phyloP scores from a whole-genome alignment of 2,888 invertebrate species.

The Caenorhabditis doughertyi region DNA sequence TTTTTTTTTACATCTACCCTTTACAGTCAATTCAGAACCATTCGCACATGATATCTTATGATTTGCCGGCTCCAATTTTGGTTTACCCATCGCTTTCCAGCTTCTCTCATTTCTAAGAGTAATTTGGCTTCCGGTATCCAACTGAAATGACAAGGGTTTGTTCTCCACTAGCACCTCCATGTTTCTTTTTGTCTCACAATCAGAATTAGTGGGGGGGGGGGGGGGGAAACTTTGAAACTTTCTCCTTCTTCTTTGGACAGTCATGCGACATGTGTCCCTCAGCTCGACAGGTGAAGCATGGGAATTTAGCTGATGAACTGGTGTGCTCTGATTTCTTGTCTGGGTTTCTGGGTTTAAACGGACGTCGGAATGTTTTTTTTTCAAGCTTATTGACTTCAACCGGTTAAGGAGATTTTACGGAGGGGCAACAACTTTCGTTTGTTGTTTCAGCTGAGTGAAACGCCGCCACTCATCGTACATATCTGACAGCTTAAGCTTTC shows the following conservation, averaged over 20 bases:
- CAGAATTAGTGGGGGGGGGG: too few relatives aligned
- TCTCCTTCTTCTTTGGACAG: too few relatives aligned
- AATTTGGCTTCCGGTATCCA: constrained; percentile 5
- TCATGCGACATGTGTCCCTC: too few relatives aligned
- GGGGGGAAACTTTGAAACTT: too few relatives aligned
- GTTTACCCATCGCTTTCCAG: constrained; percentile 29
- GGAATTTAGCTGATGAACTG: background rate
- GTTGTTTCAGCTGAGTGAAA: background rate
- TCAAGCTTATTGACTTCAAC: background rate
- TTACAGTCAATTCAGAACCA: background rate
- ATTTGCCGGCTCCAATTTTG: background rate
- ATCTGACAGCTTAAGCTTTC: too few relatives aligned
- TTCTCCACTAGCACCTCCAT: too few relatives aligned
- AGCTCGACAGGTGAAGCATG: background rate
- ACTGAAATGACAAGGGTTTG: too few relatives aligned
- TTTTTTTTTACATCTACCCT: background rate
- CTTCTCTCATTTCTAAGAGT: constrained; percentile 1
- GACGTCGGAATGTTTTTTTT: background rate
- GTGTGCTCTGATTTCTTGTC: background rate
- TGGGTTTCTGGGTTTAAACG: too few relatives aligned
- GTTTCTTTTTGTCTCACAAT: too few relatives aligned
- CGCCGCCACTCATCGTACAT: constrained; percentile 2
- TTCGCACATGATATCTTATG: background rate
- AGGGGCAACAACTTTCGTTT: background rate
- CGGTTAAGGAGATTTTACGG: too few relatives aligned